Evolutionary conservation across 92 coral and sea anemone species (phyloP), one percentile per base, ranked within the genome.

Genomic region (Chrysogorgia sp.): DNA sequence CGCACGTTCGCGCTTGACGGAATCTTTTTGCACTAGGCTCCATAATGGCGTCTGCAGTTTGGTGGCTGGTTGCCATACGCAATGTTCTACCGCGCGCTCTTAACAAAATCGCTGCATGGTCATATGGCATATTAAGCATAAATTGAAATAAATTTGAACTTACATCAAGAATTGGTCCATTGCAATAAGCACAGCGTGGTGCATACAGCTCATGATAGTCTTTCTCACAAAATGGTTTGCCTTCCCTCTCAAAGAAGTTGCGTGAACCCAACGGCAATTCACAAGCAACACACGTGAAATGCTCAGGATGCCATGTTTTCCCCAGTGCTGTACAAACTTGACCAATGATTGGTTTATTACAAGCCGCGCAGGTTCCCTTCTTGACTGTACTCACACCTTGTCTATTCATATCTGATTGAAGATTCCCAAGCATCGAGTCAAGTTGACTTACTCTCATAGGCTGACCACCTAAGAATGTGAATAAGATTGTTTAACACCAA

Each of bases 271-370:
- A 82, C 0, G 98, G 96, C 57, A 90, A 82, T 58, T 94, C 98
- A 79, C 98, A 94, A 34, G 98, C 91, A 65, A 94, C 89, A 66
- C 98, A 94, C 53, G 87, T 82, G 86, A 94, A 94, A 83, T 94
- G 98, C 61, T 94, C 98, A 2, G 98, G 98, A 81, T 94, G 97
- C 98, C 98, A 94, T 13, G 98, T 94, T 48, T 90, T 90, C 60
- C 98, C 98, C 29, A 94, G 83, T 3, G 98, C 98, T 29, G 98
- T 94, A 80, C 98, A 94, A 4, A 91, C 98, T 77, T 94, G 98
- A 47, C 98, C 98, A 47, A 94, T 90, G 87, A 94, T 92, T 63
- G 98, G 98, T 45, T 94, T 94, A 76, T 82, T 94, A 67, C 98
- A 94, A 10, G 97, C 98, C 0, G 92, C 97, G 83, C 98, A 94